Base-by-base conservation (phyloP, 2,888 invertebrate genomes). In the Odontocolon sp. region DNA sequence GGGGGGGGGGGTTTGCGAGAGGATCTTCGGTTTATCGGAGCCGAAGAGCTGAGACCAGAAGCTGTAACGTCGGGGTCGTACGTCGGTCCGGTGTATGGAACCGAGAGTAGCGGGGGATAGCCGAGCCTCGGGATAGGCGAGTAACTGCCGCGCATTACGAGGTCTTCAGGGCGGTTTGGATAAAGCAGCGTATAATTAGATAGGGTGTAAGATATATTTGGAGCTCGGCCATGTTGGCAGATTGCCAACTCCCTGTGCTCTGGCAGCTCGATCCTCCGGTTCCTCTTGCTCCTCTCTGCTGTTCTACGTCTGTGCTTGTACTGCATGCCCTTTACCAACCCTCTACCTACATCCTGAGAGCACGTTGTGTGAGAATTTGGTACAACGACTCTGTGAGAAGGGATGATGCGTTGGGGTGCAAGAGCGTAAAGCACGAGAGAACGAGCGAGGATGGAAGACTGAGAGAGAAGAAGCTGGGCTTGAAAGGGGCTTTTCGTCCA, bases 141-240 rank as follows among this genome's bases (percentile, higher is more conserved):
- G 85, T 87, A 86, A 87, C 87, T 85, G 81, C 84, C 82, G 85
- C 85, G 82, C 83, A 85, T 87, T 85, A 85, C 87, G 83, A 87
- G 86, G 83, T 86, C 85, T 85, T 88, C 85, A 84, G 84, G 84
- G 81, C 82, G 84, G 86, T 86, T 86, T 88, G 88, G 87, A 88
- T 90, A 89, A 89, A 90, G 88, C 87, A 87, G 88, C 87, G 87
- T 89, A 89, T 89, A 90, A 90, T 90, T 90, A 89, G 89, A 89
- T 89, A 87, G 88, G 88, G 88, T 89, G 87, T 87, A 87, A 90
- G 89, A 88, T 88, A 88, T 89, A 89, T 87, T 89, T 89, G 89
- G 88, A 89, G 86, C 86, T 83, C 81, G 84, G 89, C 89, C 89
- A 89, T 86, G 83, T 86, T 89, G 90, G 90, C 88, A 69, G 36